A percentile compares a stretch with the other conserved stretches of the same genome.
Conservation (phyloP, 2,888 invertebrate species). For the Linnaemya vulpina region DNA sequence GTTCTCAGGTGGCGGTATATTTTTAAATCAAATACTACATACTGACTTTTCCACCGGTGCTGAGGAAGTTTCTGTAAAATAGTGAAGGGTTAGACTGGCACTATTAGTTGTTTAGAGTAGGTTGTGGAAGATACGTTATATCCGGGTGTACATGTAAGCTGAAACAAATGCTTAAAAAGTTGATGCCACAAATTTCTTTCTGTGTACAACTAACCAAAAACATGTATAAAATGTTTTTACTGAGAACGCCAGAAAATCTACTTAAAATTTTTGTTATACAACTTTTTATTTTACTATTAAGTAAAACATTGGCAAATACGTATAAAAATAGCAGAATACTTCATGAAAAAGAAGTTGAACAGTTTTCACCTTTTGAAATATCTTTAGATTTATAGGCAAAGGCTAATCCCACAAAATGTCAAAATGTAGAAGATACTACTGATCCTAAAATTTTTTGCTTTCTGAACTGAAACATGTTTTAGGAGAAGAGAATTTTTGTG, state of each 20-base stretch:
- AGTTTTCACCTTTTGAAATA: not conserved
- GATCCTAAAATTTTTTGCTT: constrained; percentile 35
- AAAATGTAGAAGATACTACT: constrained; percentile 31
- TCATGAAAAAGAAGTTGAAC: not conserved
- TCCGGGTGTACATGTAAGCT: too few species aligned
- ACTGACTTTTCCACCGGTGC: too few species aligned
- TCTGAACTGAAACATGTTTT: constrained; percentile 30
- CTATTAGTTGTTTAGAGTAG: too few species aligned
- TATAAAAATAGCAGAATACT: not conserved
- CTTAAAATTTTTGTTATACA: not conserved
- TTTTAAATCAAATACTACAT: too few species aligned
- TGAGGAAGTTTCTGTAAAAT: too few species aligned
- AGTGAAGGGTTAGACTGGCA: too few species aligned
- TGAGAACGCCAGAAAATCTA: constrained; percentile 18
- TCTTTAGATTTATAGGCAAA: constrained; percentile 35
- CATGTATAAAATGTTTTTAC: not conserved
- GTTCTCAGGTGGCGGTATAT: too few species aligned
- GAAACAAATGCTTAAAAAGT: too few species aligned
- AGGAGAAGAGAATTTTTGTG: constrained; percentile 35
- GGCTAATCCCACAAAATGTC: constrained; percentile 38
- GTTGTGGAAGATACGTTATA: too few species aligned
- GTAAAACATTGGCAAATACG: constrained; percentile 13
- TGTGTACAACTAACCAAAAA: not conserved
- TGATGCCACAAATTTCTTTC: too few species aligned
- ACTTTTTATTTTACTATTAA: constrained; percentile 10